Evolutionary conservation across 2,888 invertebrate genomes (phyloP).

Genomic region (Lasioglossum lativentre): DNA sequence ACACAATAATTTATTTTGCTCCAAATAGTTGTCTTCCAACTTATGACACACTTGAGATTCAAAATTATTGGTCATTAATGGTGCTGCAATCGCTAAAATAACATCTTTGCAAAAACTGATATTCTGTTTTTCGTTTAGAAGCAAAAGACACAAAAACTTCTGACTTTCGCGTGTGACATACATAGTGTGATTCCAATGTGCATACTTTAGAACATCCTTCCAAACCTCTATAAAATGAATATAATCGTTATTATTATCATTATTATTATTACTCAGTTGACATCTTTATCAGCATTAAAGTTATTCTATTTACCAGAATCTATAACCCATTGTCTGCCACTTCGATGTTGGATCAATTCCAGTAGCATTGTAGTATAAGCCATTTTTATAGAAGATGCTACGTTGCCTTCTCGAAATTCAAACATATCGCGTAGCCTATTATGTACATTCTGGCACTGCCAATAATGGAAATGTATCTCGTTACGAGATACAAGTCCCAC

Average conservation of each 20-base stretch:
- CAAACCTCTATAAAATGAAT: conserved; percentile 85
- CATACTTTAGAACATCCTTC: conserved; percentile 88
- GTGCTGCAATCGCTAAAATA: conserved; percentile 86
- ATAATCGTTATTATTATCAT: neutral
- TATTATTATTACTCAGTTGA: neutral
- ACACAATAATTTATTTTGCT: conserved; percentile 81
- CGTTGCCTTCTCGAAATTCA: conserved; percentile 79
- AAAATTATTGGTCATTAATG: conserved; percentile 86
- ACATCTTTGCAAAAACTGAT: conserved; percentile 86
- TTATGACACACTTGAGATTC: conserved; percentile 78
- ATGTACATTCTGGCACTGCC: conserved; percentile 85
- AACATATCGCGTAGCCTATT: conserved; percentile 81
- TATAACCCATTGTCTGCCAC: conserved; percentile 88
- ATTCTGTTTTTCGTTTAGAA: conserved; percentile 76
- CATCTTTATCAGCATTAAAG: neutral
- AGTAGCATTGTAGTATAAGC: conserved; percentile 89
- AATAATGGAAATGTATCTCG: conserved; percentile 87
- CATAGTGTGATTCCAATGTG: conserved; percentile 89
- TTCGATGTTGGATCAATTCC: conserved; percentile 87
- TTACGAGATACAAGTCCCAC: conserved; percentile 87
- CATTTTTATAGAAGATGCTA: conserved; percentile 88
- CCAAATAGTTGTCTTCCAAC: conserved; percentile 84
- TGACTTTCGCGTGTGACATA: conserved; percentile 90
- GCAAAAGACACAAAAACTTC: conserved; percentile 86
- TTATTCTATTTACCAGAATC: conserved; percentile 69